phyloP scores from a whole-genome alignment of 2,888 invertebrate species.

The Tuta absoluta region DNA sequence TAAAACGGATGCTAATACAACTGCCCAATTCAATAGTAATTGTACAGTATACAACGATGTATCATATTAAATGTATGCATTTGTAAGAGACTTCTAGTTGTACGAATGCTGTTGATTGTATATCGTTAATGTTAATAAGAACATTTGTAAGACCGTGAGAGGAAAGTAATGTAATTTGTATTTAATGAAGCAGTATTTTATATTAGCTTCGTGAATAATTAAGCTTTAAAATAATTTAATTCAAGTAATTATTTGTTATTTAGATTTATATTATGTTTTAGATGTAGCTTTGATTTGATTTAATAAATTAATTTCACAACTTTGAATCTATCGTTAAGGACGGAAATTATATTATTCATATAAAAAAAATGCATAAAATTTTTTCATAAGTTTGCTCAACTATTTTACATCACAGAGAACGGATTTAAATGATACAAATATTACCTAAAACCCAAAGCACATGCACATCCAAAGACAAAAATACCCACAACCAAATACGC shows the following conservation, averaged over 20 bases:
- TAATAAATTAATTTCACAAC: neutral
- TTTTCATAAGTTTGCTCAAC: too few relatives aligned
- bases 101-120: constrained; percentile 1
- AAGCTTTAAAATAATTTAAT: neutral
- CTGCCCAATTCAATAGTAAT: constrained; percentile 15
- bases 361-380: too few relatives aligned
- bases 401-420: too few relatives aligned
- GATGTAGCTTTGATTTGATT: neutral
- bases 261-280: neutral
- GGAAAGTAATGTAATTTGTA: constrained; percentile 10
- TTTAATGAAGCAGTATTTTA: constrained; percentile 12
- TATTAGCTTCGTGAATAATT: neutral
- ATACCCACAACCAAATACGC: too few relatives aligned
- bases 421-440: too few relatives aligned
- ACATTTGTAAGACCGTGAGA: constrained; percentile 2
- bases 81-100: neutral
- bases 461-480: too few relatives aligned
- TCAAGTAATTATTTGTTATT: neutral
- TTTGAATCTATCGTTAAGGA: too few relatives aligned
- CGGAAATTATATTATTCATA: too few relatives aligned
- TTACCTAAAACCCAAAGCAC: too few relatives aligned
- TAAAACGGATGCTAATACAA: constrained; percentile 26
- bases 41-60: neutral
- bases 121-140: constrained; percentile 5
- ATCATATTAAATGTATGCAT: neutral